Percentiles rank a stretch among this genome's conserved stretches.
phyloP scores from a whole-genome alignment of 1,140 invertebrate genomes.

The Fragariocoptes setiger region DNA sequence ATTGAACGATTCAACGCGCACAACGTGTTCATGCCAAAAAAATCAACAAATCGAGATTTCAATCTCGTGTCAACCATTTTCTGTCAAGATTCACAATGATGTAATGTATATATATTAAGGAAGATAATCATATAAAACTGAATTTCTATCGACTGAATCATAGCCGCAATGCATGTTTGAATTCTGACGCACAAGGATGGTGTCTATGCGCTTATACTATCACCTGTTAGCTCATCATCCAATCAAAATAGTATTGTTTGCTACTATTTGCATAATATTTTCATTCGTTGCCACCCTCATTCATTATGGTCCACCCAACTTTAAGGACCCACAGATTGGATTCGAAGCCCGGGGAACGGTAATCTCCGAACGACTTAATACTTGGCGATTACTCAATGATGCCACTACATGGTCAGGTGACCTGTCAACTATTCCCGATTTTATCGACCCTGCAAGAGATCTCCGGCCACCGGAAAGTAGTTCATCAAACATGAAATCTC shows the following conservation, averaged over 20 bases:
- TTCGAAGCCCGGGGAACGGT: constrained; percentile 61
- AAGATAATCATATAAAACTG: not conserved
- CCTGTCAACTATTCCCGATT: not conserved
- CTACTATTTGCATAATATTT: not conserved
- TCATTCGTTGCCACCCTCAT: constrained; percentile 15
- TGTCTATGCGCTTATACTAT: not conserved
- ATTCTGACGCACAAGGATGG: not conserved
- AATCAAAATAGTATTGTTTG: not conserved
- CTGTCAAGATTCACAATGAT: too few relatives aligned
- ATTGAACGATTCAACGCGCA: too few relatives aligned
- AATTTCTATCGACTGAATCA: not conserved
- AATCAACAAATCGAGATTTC: too few relatives aligned
- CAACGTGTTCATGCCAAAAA: too few relatives aligned
- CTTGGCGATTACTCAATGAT: constrained; percentile 49
- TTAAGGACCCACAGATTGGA: constrained; percentile 18
- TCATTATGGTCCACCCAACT: not conserved
- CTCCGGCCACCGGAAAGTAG: not conserved
- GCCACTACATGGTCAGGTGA: constrained; percentile 25
- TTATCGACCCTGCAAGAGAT: not conserved
- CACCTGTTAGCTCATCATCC: not conserved
- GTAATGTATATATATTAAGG: too few relatives aligned
- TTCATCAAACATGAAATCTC: not conserved
- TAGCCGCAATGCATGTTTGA: not conserved
- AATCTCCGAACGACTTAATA: constrained; percentile 35
- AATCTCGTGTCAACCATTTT: too few relatives aligned